Conservation (phyloP, 1,140 invertebrate genomes). For the Zaprionus tsacasi region DNA sequence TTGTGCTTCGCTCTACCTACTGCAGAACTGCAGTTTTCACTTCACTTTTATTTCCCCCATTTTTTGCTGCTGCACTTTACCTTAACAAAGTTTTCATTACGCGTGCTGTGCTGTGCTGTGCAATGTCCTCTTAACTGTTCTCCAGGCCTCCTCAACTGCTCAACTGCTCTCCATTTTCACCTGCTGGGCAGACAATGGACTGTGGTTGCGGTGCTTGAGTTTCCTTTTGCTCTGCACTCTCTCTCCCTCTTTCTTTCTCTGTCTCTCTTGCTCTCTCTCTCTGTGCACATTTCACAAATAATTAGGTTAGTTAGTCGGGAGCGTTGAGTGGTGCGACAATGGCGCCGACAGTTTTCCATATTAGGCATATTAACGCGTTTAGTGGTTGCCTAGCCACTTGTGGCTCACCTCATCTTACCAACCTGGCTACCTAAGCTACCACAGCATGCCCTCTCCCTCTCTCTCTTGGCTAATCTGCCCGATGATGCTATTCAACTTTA, state of each 20-base stretch:
- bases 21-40: not conserved
- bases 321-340: slow-evolving; percentile 34
- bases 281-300: slow-evolving; percentile 63
- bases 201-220: slow-evolving; percentile 46
- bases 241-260: slow-evolving; percentile 5
- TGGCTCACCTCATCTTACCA: not conserved
- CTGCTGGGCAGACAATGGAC: slow-evolving; percentile 66
- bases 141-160: slow-evolving; percentile 9
- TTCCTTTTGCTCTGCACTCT: slow-evolving; percentile 37
- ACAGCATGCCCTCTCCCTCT: not conserved
- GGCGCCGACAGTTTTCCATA: slow-evolving; percentile 45
- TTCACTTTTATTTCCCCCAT: slow-evolving; percentile 18
- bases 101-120: slow-evolving; percentile 65
- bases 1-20: not conserved
- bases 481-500: slow-evolving; percentile 11
- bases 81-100: slow-evolving; percentile 76
- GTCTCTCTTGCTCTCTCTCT: not conserved
- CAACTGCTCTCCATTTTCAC: slow-evolving; percentile 48
- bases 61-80: slow-evolving; percentile 32
- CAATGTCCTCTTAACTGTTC: slow-evolving; percentile 39
- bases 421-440: too few species aligned
- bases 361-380: slow-evolving; percentile 55
- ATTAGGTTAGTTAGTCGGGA: slow-evolving; percentile 74
- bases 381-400: slow-evolving; percentile 31
- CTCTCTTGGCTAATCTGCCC: slow-evolving; percentile 2